phyloP scores from a whole-genome alignment of 2,797 vertebrate species.

The Brachyalestes nurse region DNA sequence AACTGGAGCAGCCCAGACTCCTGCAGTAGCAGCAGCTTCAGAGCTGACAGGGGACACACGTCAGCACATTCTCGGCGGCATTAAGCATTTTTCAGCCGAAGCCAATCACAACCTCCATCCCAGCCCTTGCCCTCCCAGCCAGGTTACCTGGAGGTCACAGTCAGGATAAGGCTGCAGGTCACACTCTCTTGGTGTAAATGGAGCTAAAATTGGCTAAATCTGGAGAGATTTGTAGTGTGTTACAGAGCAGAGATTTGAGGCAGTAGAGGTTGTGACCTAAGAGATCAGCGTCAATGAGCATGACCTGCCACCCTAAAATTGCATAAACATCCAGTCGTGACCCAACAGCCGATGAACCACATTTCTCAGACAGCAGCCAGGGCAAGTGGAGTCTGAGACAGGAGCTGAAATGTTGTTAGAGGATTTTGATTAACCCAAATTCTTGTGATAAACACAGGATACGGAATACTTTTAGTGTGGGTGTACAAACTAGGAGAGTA shows the following conservation, averaged over 20 bases:
- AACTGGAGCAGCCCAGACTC: conserved; percentile 43
- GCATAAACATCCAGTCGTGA: conserved; percentile 6
- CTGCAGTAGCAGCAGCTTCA: conserved; percentile 44
- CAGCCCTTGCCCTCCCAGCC: conserved; percentile 12
- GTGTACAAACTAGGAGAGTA: not conserved
- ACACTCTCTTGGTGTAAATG: conserved; percentile 14
- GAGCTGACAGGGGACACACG: too few relatives aligned
- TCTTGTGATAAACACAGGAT: not conserved
- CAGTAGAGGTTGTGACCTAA: conserved; percentile 28
- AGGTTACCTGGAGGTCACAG: not conserved
- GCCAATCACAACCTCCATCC: conserved; percentile 41
- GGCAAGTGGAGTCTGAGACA: not conserved
- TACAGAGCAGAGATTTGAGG: conserved; percentile 10
- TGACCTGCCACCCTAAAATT: conserved; percentile 9
- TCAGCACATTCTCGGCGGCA: conserved; percentile 52
- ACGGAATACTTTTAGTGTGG: not conserved
- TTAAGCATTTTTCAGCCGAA: conserved; percentile 63
- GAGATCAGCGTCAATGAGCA: not conserved
- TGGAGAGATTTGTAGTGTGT: conserved; percentile 17
- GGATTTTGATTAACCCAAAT: not conserved
- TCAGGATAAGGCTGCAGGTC: conserved; percentile 7
- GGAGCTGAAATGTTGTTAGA: not conserved
- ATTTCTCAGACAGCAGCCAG: not conserved
- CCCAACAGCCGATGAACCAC: not conserved
- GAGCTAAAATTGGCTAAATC: conserved; percentile 30